Evolutionary conservation across 2,888 invertebrate species (phyloP).

Genomic region (Agrochola circellaris): DNA sequence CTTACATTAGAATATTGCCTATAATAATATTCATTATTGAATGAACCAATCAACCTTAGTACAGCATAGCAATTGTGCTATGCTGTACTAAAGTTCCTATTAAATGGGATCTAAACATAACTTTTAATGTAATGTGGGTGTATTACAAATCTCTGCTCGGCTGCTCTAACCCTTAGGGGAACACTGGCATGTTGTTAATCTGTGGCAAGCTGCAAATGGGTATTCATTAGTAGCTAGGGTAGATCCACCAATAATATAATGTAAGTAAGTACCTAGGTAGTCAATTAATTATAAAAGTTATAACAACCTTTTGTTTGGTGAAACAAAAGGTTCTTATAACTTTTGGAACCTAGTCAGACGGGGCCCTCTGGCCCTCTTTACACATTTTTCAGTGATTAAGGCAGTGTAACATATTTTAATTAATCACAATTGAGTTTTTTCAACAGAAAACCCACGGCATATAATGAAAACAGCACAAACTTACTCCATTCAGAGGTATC

Average conservation of each 20-base stretch:
- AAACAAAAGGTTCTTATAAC: too few relatives aligned
- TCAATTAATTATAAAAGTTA: neutral
- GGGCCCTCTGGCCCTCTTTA: neutral
- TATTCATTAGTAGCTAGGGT: neutral
- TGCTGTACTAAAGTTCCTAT: neutral
- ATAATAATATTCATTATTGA: too few relatives aligned
- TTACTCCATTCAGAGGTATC: slow-evolving; percentile 78
- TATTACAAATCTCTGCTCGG: neutral
- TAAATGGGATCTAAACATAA: too few relatives aligned
- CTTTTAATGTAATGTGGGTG: neutral
- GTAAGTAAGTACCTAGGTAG: too few relatives aligned
- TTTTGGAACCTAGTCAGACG: neutral
- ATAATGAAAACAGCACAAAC: slow-evolving; percentile 19
- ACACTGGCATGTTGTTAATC: neutral
- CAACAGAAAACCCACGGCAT: neutral
- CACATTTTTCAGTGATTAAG: neutral
- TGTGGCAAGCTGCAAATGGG: neutral
- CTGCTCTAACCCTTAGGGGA: too few relatives aligned
- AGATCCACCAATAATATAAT: too few relatives aligned
- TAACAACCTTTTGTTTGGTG: neutral
- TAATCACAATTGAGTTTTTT: neutral
- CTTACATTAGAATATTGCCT: neutral
- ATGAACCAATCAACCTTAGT: too few relatives aligned
- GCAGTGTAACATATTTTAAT: neutral
- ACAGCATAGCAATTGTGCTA: too few relatives aligned